These are phyloP conservation scores for Oreochromis grahami DNA, from an alignment of 2,797 vertebrate species.

Conservation along the genomic window DNA sequence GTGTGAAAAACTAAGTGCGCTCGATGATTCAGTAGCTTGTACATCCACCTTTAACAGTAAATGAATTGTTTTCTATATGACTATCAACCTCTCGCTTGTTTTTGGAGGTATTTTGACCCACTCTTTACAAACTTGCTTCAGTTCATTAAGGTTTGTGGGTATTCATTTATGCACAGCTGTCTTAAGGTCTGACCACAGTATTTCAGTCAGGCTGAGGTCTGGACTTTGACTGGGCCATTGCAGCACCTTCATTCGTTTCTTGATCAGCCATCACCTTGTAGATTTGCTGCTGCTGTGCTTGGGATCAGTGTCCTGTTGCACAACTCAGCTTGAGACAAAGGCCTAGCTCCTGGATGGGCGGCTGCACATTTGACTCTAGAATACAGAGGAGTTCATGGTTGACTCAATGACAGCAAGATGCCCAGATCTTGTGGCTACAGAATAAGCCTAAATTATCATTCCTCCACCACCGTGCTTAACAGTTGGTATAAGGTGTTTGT, in stretches of 20 bases:
- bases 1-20: neutral
- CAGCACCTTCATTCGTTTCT: neutral
- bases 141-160: neutral
- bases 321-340: neutral
- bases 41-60: neutral
- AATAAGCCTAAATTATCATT: neutral
- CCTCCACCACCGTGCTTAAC: neutral
- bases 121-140: neutral
- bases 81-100: neutral
- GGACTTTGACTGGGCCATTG: neutral
- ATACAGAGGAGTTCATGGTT: neutral
- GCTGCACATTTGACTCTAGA: neutral
- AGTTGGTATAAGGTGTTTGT: neutral
- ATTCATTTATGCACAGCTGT: neutral
- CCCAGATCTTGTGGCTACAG: neutral
- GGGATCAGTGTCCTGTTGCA: neutral
- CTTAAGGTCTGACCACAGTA: neutral
- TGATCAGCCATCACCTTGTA: neutral
- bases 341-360: fast-evolving
- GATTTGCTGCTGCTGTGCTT: neutral
- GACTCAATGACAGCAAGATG: neutral
- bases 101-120: neutral
- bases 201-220: neutral
- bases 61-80: neutral
- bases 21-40: neutral